A percentile compares a stretch with the other conserved stretches of the same genome.
These are phyloP conservation scores for Falco concolor DNA, from an alignment of 2,797 vertebrate genomes.

Conservation along the genomic window DNA sequence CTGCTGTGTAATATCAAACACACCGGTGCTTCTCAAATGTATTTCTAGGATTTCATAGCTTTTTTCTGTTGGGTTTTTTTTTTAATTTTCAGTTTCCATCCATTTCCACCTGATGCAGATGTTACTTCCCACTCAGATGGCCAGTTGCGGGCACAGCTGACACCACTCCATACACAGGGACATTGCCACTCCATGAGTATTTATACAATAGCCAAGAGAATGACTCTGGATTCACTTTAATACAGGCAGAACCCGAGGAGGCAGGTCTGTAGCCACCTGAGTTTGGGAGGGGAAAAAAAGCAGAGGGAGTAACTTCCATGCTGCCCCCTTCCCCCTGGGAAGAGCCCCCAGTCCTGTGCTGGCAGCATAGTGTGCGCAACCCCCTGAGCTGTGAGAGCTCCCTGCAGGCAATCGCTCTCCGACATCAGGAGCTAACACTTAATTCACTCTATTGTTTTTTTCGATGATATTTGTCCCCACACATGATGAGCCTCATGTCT, in stretches of 20 bases:
- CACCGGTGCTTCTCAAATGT: background rate
- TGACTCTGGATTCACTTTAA: background rate
- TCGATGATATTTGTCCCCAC: background rate
- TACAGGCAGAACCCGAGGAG: background rate
- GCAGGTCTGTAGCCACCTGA: background rate
- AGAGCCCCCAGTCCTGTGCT: background rate
- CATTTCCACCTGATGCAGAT: background rate
- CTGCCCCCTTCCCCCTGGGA: background rate
- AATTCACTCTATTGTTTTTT: background rate
- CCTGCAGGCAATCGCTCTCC: background rate
- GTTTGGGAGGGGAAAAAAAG: background rate
- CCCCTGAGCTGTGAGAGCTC: background rate
- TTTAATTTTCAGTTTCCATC: background rate
- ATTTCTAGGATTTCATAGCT: background rate
- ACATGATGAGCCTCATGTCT: accelerated
- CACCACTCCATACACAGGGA: accelerated
- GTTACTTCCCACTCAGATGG: background rate
- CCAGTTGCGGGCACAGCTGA: background rate
- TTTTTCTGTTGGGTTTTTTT: background rate
- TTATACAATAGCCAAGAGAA: background rate
- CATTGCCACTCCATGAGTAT: background rate
- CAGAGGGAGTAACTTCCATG: background rate
- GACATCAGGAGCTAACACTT: background rate
- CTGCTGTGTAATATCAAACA: background rate
- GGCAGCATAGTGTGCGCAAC: accelerated